Conservation (phyloP, 2,888 invertebrate species). For the Eupithecia vulgata region DNA sequence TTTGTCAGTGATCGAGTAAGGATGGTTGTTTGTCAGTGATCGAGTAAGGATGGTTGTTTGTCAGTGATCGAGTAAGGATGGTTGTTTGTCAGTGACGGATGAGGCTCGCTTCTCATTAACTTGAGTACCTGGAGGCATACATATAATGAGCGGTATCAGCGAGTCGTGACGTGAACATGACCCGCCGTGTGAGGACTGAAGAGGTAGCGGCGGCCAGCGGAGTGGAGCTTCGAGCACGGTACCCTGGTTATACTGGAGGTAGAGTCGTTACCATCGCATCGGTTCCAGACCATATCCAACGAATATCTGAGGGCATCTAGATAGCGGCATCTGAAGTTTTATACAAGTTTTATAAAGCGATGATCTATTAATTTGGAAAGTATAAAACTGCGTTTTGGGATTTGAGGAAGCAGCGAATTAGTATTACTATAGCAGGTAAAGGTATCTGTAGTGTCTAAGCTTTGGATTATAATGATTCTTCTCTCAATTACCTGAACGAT, state of each 20-base stretch:
- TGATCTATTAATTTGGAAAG: neutral
- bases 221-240: neutral
- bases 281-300: constrained; percentile 45
- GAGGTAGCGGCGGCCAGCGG: neutral
- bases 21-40: no score
- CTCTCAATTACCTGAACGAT: neutral
- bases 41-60: no score
- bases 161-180: neutral
- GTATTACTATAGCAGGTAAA: neutral
- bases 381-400: neutral
- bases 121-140: constrained; percentile 14
- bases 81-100: neutral
- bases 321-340: no score
- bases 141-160: neutral
- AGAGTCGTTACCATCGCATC: constrained; percentile 50
- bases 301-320: neutral
- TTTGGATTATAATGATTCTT: neutral
- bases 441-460: neutral
- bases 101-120: neutral
- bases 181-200: neutral
- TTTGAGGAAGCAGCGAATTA: neutral
- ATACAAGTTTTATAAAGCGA: neutral
- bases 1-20: no score
- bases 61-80: neutral
- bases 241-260: neutral